Conservation (phyloP, 1,140 invertebrate species). For the Polyergus mexicanus region DNA sequence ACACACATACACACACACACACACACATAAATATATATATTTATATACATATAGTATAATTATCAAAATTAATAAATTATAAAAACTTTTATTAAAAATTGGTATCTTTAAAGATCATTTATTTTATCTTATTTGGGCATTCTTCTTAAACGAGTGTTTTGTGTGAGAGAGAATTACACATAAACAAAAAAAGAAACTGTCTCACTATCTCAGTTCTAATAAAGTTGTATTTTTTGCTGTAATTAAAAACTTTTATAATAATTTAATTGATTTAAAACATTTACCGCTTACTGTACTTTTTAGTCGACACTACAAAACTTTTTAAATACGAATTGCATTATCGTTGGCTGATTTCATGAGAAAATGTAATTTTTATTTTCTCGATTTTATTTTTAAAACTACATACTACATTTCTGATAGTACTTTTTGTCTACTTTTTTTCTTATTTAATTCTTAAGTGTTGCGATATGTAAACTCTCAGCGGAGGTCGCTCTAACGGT, state of each 20-base stretch:
- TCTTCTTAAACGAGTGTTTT: not conserved
- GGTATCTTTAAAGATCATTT: not conserved
- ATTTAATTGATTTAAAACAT: not conserved
- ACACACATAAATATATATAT: too few species aligned
- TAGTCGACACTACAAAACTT: not conserved
- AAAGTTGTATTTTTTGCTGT: not conserved
- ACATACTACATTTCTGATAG: constrained; percentile 22
- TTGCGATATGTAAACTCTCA: constrained; percentile 52
- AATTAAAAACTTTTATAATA: not conserved
- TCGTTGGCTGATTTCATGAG: not conserved
- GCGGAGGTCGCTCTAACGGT: constrained; percentile 39
- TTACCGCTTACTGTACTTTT: not conserved
- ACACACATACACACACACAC: not conserved
- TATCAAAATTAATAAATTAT: constrained; percentile 1
- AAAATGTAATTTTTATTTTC: constrained; percentile 21
- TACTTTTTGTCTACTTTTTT: constrained; percentile 39
- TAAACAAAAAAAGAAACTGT: not conserved
- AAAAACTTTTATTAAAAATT: not conserved
- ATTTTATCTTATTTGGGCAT: not conserved
- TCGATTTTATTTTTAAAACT: constrained; percentile 8
- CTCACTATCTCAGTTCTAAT: not conserved
- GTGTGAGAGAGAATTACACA: not conserved
- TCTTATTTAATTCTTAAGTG: constrained; percentile 49
- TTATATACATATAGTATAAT: not conserved
- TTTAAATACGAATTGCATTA: not conserved